A percentile compares a stretch with the other conserved stretches of the same genome.
Conservation (phyloP, 2,113 vertebrate genomes). For the Elgaria multicarinata region DNA sequence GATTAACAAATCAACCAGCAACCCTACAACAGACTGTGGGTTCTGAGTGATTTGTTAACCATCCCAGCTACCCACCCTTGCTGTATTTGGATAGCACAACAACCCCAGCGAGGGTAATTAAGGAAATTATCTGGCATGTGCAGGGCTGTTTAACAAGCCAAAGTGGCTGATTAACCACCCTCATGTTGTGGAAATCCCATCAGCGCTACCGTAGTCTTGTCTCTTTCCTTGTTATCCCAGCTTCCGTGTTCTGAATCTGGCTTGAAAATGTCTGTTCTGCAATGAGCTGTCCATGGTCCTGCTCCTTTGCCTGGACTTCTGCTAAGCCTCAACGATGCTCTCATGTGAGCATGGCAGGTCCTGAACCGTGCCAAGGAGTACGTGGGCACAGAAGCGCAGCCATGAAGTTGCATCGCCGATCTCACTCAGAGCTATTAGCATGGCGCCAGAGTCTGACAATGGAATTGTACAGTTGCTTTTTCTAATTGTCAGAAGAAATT, state of each 20-base stretch:
- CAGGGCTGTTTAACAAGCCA: too few relatives aligned
- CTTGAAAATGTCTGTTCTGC: background rate
- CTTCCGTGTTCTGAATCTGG: background rate
- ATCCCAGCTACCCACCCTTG: too few relatives aligned
- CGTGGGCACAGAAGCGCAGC: slow-evolving; percentile 7
- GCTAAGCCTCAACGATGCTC: background rate
- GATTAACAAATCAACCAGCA: too few relatives aligned
- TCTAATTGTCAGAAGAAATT: slow-evolving; percentile 71
- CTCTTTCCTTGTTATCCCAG: too few relatives aligned
- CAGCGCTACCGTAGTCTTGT: too few relatives aligned
- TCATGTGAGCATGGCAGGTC: background rate
- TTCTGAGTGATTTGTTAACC: too few relatives aligned
- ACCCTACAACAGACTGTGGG: too few relatives aligned
- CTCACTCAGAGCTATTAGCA: slow-evolving; percentile 50
- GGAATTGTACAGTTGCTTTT: slow-evolving; percentile 67
- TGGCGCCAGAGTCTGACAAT: slow-evolving; percentile 53
- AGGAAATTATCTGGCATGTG: too few relatives aligned
- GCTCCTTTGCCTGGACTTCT: background rate
- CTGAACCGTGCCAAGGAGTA: slow-evolving; percentile 16
- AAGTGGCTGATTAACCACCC: too few relatives aligned
- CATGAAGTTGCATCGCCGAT: slow-evolving; percentile 43
- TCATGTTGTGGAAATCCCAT: too few relatives aligned
- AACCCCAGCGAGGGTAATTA: too few relatives aligned
- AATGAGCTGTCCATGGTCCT: background rate
- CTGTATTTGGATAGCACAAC: too few relatives aligned